Evolutionary conservation across 2,113 vertebrate genomes (phyloP).

Genomic region (Ageneiosus marmoratus): DNA sequence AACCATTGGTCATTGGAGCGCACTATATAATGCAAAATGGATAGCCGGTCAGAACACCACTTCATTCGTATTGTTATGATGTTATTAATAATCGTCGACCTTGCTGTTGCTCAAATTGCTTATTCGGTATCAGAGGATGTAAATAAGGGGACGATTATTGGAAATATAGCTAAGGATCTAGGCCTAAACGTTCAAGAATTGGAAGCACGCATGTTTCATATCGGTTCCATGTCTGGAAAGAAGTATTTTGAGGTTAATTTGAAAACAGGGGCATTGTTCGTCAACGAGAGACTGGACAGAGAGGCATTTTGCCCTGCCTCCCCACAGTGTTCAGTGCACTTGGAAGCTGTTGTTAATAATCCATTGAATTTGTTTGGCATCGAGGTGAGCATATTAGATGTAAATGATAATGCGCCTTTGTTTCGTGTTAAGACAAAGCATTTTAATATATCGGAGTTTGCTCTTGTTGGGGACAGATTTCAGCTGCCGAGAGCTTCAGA

Average conservation of each 20-base stretch:
- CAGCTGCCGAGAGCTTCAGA: slow-evolving; percentile 53
- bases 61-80: background rate
- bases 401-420: slow-evolving; percentile 72
- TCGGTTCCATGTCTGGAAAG: slow-evolving; percentile 60
- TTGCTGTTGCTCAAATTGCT: slow-evolving; percentile 38
- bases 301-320: slow-evolving; percentile 65
- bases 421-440: slow-evolving; percentile 62
- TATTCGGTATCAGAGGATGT: slow-evolving; percentile 56
- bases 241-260: slow-evolving; percentile 64
- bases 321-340: slow-evolving; percentile 60
- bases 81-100: slow-evolving; percentile 36
- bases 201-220: slow-evolving; percentile 59
- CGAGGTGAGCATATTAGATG: slow-evolving; percentile 68
- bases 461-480: slow-evolving; percentile 51
- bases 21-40: slow-evolving; percentile 22
- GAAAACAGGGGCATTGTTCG: slow-evolving; percentile 64
- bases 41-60: background rate
- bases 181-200: slow-evolving; percentile 45
- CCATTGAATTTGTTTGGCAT: slow-evolving; percentile 66
- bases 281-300: slow-evolving; percentile 71
- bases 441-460: slow-evolving; percentile 61
- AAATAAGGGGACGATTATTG: slow-evolving; percentile 48
- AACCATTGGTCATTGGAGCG: background rate
- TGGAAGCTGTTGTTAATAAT: slow-evolving; percentile 71
- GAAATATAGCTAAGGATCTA: slow-evolving; percentile 54